Evolutionary conservation across 1,140 invertebrate species (phyloP).

Genomic region (Platorchestia sp.): DNA sequence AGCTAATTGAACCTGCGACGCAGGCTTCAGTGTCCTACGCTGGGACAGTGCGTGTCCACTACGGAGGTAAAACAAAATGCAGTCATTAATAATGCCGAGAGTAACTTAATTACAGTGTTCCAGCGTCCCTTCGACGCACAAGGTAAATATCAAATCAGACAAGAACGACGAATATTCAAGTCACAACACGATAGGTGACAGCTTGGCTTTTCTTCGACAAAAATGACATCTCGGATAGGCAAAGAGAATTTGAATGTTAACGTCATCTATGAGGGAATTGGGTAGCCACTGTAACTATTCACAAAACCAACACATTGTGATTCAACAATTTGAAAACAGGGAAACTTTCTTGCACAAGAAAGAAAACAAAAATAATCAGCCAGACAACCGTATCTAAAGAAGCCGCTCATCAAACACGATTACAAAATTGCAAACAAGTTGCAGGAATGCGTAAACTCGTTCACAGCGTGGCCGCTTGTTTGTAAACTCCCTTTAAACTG

Average conservation of each 20-base stretch:
- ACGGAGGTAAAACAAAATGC: not conserved
- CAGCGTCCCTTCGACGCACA: not conserved
- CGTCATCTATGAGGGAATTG: not conserved
- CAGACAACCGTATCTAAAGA: not conserved
- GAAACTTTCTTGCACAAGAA: not conserved
- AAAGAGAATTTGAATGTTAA: not conserved
- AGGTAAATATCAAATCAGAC: not conserved
- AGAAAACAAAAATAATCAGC: not conserved
- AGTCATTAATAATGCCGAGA: not conserved
- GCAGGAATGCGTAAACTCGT: conserved; percentile 20
- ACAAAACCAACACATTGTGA: not conserved
- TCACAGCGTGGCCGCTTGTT: not conserved
- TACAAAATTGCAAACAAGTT: conserved; percentile 8
- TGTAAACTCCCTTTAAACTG: conserved; percentile 33
- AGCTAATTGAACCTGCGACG: not conserved
- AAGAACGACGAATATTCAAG: not conserved
- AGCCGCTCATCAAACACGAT: conserved; percentile 4
- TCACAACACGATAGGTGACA: not conserved
- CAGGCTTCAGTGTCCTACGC: not conserved
- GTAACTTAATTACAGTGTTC: not conserved
- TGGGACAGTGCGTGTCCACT: not conserved
- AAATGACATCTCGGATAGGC: not conserved
- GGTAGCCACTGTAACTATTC: not conserved
- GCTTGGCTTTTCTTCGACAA: not conserved
- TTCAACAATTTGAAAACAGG: not conserved